Evolutionary conservation across 2,797 vertebrate genomes (phyloP), one percentile per base, ranked within the genome.

Genomic region (Microhierax caerulescens): DNA sequence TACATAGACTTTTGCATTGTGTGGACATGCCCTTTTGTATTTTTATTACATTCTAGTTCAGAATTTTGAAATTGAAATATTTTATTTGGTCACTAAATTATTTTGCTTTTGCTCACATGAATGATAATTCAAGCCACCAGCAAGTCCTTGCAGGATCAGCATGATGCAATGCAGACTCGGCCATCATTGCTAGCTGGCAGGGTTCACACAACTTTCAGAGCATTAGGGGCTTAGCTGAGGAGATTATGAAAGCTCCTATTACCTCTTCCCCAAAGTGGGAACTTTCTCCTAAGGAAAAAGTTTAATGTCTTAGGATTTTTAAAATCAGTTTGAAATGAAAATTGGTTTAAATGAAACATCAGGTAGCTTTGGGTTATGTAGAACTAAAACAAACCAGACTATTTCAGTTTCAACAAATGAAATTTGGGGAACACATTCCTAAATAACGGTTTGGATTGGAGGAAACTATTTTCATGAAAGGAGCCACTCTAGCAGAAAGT

Each of bases 211-310:
- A 10, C 10, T 57, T 53, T 69, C 13, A 12, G 23, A 59, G 9
- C 4, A 7, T 6, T 39, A 4, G 7, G 39, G 5, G 3, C 22
- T 76, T 36, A 43, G 21, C 27, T 48, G 73, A 72, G 32, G 36
- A 63, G 39, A 7, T 7, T 39, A 3, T 32, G 28, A 36, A 78
- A 23, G 16, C 34, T 63, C 32, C n/a, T 0, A 0, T 37, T 68
- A 9, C 16, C 11, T 56, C 20, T 36, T 56, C 23, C n/a, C 10
- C 48, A 41, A 61, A 18, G 19, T 17, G 41, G 41, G 41, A 41
- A 18, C 15, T 41, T 41, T 17, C 41, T 41, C 1, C 20, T 32
- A 69, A 73, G 37, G 23, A 79, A 90, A 50, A 2, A 34, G 1
- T 37, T 41, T 24, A 13, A 41, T 22, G 2, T 20, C 13, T 59